Conservation (phyloP, 1,140 invertebrate species). For the Lordiphosa collinella region DNA sequence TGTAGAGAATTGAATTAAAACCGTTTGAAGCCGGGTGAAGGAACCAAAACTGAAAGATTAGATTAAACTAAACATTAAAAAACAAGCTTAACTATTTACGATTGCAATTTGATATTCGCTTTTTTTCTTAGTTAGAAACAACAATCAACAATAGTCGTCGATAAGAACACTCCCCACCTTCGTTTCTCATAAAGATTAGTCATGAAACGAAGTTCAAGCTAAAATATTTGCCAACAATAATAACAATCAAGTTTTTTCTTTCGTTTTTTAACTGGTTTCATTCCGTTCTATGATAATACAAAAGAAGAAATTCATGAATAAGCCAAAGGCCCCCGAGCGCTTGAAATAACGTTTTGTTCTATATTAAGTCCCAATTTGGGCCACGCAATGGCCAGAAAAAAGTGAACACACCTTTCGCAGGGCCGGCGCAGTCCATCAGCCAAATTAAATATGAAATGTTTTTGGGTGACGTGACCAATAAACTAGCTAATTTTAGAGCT, state of each 20-base stretch:
- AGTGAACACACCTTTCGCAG: conserved; percentile 1
- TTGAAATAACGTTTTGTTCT: conserved; percentile 34
- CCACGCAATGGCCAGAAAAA: conserved; percentile 15
- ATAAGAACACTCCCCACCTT: too few species aligned
- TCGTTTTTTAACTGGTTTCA: neutral
- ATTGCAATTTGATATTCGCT: conserved; percentile 32
- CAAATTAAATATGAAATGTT: conserved; percentile 60
- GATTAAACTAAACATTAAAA: conserved; percentile 34
- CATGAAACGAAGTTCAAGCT: conserved; percentile 14
- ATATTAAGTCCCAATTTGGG: too few species aligned
- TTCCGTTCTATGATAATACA: conserved; percentile 49
- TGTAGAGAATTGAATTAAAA: conserved; percentile 51
- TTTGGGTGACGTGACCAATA: conserved; percentile 39
- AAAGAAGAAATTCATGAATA: conserved; percentile 49
- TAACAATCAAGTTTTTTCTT: conserved; percentile 7
- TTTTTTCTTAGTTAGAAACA: conserved; percentile 1
- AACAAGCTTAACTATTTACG: conserved; percentile 22
- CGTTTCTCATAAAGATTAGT: conserved; percentile 15
- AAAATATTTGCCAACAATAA: conserved; percentile 17
- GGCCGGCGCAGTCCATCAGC: conserved; percentile 30
- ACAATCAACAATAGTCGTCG: neutral
- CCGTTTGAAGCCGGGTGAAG: conserved; percentile 1
- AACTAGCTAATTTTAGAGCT: conserved; percentile 34
- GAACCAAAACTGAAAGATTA: neutral
- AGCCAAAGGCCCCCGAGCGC: conserved; percentile 15